A percentile compares a stretch with the other conserved stretches of the same genome.
phyloP scores from a whole-genome alignment of 2,113 vertebrate genomes.

The Limnothrissa miodon region DNA sequence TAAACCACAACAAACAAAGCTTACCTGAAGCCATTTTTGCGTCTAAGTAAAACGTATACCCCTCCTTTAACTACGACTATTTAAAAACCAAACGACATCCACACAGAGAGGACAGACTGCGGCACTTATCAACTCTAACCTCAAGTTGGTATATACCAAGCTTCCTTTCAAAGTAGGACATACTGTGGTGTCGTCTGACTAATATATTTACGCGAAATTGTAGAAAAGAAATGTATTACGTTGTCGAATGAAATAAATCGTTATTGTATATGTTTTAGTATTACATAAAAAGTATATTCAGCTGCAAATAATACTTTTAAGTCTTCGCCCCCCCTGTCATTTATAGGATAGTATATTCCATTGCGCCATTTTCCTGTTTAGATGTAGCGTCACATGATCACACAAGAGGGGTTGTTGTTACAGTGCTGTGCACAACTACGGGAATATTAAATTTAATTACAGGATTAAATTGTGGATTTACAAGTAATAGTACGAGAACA shows the following conservation, averaged over 20 bases:
- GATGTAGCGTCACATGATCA: background rate
- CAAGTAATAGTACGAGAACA: too few relatives aligned
- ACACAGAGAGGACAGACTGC: conserved; percentile 46
- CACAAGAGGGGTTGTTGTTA: background rate
- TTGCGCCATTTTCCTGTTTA: conserved; percentile 3
- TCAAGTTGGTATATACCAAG: conserved; percentile 23
- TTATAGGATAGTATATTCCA: conserved; percentile 11
- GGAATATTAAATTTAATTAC: too few relatives aligned
- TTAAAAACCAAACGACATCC: conserved; percentile 52
- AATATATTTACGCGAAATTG: background rate
- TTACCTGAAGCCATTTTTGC: conserved; percentile 74
- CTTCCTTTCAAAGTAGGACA: background rate
- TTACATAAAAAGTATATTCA: background rate
- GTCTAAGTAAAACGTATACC: conserved; percentile 48
- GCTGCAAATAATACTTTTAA: background rate
- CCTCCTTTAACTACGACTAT: conserved; percentile 26
- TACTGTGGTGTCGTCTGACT: background rate
- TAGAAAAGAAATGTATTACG: background rate
- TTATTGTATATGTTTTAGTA: background rate
- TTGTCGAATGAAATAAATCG: background rate
- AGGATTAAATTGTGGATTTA: too few relatives aligned
- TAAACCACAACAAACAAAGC: background rate
- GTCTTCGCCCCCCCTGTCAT: background rate
- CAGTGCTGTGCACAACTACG: background rate
- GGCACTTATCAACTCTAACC: conserved; percentile 56